A percentile compares a stretch with the other conserved stretches of the same genome.
Evolutionary conservation across 2,113 vertebrate genomes (phyloP).

Genomic region (Gallinago undulata): DNA sequence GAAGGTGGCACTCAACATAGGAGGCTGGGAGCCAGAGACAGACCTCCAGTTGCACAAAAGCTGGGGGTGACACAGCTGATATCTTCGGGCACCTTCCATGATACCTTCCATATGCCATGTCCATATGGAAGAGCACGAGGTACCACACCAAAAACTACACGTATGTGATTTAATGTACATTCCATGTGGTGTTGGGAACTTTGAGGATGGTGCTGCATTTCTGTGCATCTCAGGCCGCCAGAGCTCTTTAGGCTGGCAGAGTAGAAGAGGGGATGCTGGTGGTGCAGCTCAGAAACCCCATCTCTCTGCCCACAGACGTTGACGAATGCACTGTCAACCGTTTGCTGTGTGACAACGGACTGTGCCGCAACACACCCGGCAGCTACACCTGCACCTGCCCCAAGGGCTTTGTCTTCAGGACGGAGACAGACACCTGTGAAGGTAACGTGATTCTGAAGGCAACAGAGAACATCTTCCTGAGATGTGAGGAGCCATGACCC

Average conservation of each 20-base stretch:
- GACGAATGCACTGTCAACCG: constrained; percentile 94
- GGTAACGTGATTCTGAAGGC: constrained; percentile 68
- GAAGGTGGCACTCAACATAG: rapidly evolving
- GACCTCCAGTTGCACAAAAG: neutral
- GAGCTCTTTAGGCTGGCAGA: neutral
- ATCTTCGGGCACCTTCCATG: neutral
- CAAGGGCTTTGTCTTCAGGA: constrained; percentile 92
- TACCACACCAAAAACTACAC: rapidly evolving
- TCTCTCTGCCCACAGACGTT: constrained; percentile 81
- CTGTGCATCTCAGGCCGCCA: neutral
- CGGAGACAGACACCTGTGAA: constrained; percentile 95
- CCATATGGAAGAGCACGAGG: neutral
- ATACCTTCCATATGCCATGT: too few species aligned
- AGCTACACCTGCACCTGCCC: constrained; percentile 96
- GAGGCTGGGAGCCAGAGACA: neutral
- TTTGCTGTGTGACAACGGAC: constrained; percentile 92
- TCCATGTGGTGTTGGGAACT: neutral
- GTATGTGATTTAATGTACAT: rapidly evolving
- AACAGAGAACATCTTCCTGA: neutral
- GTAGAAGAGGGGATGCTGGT: rapidly evolving
- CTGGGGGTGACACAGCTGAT: neutral
- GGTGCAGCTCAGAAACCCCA: neutral
- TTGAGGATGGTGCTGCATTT: neutral
- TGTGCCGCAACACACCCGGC: constrained; percentile 94
- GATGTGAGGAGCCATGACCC: neutral